Conservation (phyloP, 2,888 invertebrate genomes). For the Chromoteleia sp. region DNA sequence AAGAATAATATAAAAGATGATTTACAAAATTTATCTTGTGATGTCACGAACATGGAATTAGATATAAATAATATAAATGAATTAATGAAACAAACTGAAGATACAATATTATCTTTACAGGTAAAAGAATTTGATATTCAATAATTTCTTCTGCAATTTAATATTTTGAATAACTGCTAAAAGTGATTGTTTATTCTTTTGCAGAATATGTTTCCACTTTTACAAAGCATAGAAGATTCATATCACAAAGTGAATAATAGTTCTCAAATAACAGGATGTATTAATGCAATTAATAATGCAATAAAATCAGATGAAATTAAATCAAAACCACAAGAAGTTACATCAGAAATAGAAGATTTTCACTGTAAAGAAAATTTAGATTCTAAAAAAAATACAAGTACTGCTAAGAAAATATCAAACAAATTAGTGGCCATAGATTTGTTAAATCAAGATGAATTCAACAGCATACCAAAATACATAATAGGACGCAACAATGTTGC, state of each 20-base stretch:
- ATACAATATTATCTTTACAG: background rate
- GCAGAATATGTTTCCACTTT: too few species aligned
- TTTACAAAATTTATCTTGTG: background rate
- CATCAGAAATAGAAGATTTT: too few species aligned
- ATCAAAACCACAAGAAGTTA: background rate
- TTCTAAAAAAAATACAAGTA: background rate
- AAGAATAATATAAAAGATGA: conserved; percentile 8
- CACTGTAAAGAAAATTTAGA: too few species aligned
- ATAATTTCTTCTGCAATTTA: too few species aligned
- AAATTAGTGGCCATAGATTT: background rate
- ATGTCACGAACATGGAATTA: background rate
- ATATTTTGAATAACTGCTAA: background rate
- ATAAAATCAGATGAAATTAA: background rate
- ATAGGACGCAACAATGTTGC: conserved; percentile 15
- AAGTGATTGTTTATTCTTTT: background rate
- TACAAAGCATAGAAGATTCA: too few species aligned
- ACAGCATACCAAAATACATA: conserved; percentile 23
- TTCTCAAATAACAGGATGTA: too few species aligned
- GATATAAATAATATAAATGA: background rate
- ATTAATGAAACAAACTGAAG: background rate
- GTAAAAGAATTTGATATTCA: background rate
- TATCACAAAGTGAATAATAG: too few species aligned
- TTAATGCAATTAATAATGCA: too few species aligned
- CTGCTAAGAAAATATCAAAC: background rate
- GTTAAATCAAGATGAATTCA: conserved; percentile 8